These are phyloP conservation scores for Neogobius melanostomus DNA, from an alignment of 2,113 vertebrate species.

Conservation along the genomic window DNA sequence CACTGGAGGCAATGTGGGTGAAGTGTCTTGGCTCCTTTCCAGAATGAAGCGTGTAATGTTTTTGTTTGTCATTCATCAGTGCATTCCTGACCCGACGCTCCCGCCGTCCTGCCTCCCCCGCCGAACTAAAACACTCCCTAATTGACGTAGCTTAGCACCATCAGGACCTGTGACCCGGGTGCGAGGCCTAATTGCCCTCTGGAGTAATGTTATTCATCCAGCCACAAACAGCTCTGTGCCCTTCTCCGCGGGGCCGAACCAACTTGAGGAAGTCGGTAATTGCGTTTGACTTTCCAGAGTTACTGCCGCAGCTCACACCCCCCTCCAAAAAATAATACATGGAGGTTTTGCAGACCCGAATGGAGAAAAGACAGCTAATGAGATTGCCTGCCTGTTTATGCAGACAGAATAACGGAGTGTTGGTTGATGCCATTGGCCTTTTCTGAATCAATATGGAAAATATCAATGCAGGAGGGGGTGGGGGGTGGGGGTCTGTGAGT, in stretches of 20 bases:
- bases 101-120: background rate
- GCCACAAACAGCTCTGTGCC: slow-evolving; percentile 39
- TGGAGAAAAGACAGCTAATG: slow-evolving; percentile 50
- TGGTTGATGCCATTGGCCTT: slow-evolving; percentile 49
- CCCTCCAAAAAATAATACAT: slow-evolving; percentile 33
- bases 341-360: slow-evolving; percentile 34
- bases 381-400: slow-evolving; percentile 61
- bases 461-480: slow-evolving; percentile 26
- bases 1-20: too few species aligned
- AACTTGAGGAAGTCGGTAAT: slow-evolving; percentile 52
- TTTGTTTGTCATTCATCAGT: slow-evolving; percentile 15
- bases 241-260: slow-evolving; percentile 18
- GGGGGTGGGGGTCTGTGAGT: slow-evolving; percentile 24
- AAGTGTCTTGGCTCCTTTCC: background rate
- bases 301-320: background rate
- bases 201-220: slow-evolving; percentile 54
- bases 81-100: background rate
- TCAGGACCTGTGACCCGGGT: slow-evolving; percentile 41
- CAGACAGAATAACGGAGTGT: slow-evolving; percentile 44
- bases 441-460: slow-evolving; percentile 54
- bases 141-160: slow-evolving; percentile 30
- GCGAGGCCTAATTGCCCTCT: slow-evolving; percentile 58
- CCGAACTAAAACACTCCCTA: slow-evolving; percentile 29
- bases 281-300: slow-evolving; percentile 56
- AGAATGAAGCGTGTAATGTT: background rate